Evolutionary conservation across 2,113 vertebrate species (phyloP), one percentile per base, ranked within the genome.

Genomic region (Gallinago media): DNA sequence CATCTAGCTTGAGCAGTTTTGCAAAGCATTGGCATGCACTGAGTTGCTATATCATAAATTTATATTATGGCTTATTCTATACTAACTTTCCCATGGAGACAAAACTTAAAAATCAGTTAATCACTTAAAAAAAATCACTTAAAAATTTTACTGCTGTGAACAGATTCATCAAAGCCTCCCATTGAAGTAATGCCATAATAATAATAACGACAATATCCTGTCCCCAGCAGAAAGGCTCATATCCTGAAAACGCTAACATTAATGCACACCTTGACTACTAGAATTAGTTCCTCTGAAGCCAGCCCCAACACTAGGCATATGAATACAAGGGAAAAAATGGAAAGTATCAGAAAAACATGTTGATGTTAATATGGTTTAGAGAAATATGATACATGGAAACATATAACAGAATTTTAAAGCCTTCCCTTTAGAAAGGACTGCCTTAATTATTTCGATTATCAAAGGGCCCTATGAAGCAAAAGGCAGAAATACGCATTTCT

Each of bases 41-140:
- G 86, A 89, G 83, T 80, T 11, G 20, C 88, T 90, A 0, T 55
- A 84, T 38, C 75, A 84, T 77, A 80, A 66, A 83, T 86, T 73
- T 59, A 47, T 86, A 81, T 59, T 77, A 84, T 2, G 1, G 52
- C 27, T 92, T 86, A 88, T 73, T 90, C 83, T 72, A 68, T 14
- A 78, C 68, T 67, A 84, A 84, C 46, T 89, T 92, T 81, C 79
- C 76, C 38, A 31, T 8, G 18, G 83, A 96, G 83, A 95, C 61
- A 92, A 91, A 97, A 77, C 68, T 65, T 81, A 91, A 95, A 88
- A 92, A 77, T 93, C 85, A 79, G 71, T 70, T 36, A 36, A 36
- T 36, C 36, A 36, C 36, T 36, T 36, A 36, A 36, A 36, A 36
- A 36, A 36, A 36, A 36, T 36, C 36, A 36, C 36, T 36, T 36